Evolutionary conservation across 1,140 invertebrate genomes (phyloP), one percentile per base, ranked within the genome.

Genomic region (Lepidurus apus): DNA sequence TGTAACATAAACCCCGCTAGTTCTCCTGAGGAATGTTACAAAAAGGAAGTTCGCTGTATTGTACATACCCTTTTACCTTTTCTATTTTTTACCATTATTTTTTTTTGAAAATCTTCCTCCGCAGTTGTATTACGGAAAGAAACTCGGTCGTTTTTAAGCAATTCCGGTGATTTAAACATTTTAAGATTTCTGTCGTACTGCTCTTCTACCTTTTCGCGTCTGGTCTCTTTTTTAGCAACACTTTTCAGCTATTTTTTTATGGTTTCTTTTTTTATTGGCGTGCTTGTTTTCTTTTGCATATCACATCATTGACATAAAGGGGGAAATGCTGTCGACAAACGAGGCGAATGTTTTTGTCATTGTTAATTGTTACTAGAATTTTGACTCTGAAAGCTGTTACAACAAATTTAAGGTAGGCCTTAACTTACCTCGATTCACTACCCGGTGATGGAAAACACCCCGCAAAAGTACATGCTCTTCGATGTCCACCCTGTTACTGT

Each of bases 331-430:
- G 13, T 65, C 8, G 53, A 65, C 9, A 65, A 65, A 65, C 17
- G 53, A 9, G 7, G 53, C 53, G 53, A 65, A 21, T 65, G 45
- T 65, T 65, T 65, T 17, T 65, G 53, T 65, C 53, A 17, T 65
- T 65, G 53, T 65, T 65, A 65, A 21, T 21, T 65, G 53, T 65
- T 65, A 17, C 21, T 65, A n/a, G 21, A 21, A 65, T 65, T 65
- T 65, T 65, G 53, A 65, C 53, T 65, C 11, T 47, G 21, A 65
- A 65, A 65, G 21, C 8, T 65, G 53, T 65, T 65, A 65, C 53
- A 65, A 21, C 53, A 65, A 65, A 65, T 13, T 65, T 65, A 65
- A 65, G 53, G 53, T 65, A 65, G 53, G 53, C 53, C 53, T 65
- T 65, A 34, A 65, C 53, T 65, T 65, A 65, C 8, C 53, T n/a